A percentile compares a stretch with the other conserved stretches of the same genome.
Evolutionary conservation across 2,113 vertebrate species (phyloP).

Genomic region (Spea bombifrons): DNA sequence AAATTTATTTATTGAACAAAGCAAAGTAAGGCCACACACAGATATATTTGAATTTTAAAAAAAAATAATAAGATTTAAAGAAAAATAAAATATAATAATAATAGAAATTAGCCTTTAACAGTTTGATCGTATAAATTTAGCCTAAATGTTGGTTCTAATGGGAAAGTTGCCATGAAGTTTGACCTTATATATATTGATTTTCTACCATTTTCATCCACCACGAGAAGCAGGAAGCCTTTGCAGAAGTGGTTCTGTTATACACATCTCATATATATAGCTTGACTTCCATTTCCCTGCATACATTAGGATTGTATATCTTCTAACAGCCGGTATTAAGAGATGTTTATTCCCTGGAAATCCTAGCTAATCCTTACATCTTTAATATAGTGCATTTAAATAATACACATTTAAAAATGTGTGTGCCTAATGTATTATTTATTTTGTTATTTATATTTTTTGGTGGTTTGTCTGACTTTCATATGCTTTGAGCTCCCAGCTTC

Average conservation of each 20-base stretch:
- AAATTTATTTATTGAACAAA: too few relatives aligned
- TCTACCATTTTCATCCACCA: background rate
- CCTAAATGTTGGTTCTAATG: background rate
- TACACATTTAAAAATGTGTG: too few relatives aligned
- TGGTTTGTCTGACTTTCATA: too few relatives aligned
- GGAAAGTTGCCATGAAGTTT: background rate
- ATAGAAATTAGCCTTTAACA: too few relatives aligned
- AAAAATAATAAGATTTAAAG: too few relatives aligned
- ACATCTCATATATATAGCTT: background rate
- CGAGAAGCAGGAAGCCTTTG: constrained; percentile 20
- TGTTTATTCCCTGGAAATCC: background rate
- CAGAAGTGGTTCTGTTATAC: background rate
- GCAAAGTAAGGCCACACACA: too few relatives aligned
- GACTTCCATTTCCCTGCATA: background rate
- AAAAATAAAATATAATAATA: too few relatives aligned
- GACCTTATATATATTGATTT: constrained; percentile 7
- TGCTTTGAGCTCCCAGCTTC: too few relatives aligned
- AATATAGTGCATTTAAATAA: background rate
- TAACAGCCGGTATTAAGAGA: background rate
- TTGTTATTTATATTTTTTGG: too few relatives aligned
- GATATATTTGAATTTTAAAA: too few relatives aligned
- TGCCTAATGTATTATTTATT: too few relatives aligned
- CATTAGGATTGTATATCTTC: constrained; percentile 3
- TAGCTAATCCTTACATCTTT: background rate
- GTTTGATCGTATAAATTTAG: too few relatives aligned